A percentile compares a stretch with the other conserved stretches of the same genome.
Evolutionary conservation across 2,888 invertebrate species (phyloP).

Genomic region (Stegana nigrithorax): DNA sequence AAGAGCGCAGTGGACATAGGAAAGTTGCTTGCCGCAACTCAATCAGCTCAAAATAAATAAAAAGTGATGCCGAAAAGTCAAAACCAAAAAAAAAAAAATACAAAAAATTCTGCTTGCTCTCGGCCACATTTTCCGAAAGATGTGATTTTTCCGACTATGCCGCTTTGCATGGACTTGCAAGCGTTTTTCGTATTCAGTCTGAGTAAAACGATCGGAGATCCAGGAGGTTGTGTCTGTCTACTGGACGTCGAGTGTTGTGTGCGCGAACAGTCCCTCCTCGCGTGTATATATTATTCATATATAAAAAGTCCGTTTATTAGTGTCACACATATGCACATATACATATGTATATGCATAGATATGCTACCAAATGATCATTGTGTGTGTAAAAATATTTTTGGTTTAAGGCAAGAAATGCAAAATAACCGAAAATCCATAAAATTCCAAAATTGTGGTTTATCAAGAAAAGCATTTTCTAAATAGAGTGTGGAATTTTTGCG

Average conservation of each 20-base stretch:
- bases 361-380: not conserved
- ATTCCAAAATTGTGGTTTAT: too few species aligned
- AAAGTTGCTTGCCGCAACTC: too few species aligned
- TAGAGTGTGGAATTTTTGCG: not conserved
- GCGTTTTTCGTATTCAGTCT: slow-evolving; percentile 54
- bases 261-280: slow-evolving; percentile 46
- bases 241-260: slow-evolving; percentile 57
- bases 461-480: not conserved
- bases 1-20: too few species aligned
- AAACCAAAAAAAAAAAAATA: too few species aligned
- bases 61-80: too few species aligned
- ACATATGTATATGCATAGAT: slow-evolving; percentile 2
- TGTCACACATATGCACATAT: slow-evolving; percentile 1
- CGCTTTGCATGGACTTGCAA: slow-evolving; percentile 41
- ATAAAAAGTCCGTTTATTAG: slow-evolving; percentile 29
- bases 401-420: not conserved
- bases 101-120: slow-evolving; percentile 20
- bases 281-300: slow-evolving; percentile 53
- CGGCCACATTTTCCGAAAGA: slow-evolving; percentile 20
- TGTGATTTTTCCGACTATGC: slow-evolving; percentile 23
- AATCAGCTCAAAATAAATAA: too few species aligned
- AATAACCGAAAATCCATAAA: too few species aligned
- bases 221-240: slow-evolving; percentile 57
- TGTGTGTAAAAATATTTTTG: not conserved
- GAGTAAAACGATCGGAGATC: slow-evolving; percentile 68